Conservation (phyloP, 1,140 invertebrate species). For the Pygmarrhopalites habei region DNA sequence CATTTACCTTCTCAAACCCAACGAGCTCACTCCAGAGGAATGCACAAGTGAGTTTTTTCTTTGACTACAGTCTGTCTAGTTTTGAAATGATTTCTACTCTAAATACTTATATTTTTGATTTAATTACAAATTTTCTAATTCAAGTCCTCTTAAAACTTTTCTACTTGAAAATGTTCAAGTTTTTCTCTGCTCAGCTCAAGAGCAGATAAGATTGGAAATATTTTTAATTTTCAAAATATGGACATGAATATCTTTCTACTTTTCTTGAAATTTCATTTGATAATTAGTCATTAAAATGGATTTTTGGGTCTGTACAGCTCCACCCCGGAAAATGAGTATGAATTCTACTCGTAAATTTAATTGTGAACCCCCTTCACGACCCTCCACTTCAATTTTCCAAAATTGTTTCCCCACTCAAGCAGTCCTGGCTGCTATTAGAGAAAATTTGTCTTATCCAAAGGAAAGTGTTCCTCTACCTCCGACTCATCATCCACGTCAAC, state of each 20-base stretch:
- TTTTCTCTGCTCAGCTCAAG: too few relatives aligned
- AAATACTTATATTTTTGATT: too few relatives aligned
- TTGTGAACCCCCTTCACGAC: background rate
- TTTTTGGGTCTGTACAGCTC: background rate
- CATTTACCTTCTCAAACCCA: slow-evolving; percentile 3
- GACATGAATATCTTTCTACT: background rate
- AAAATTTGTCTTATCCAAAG: slow-evolving; percentile 2
- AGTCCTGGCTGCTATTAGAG: background rate
- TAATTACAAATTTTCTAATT: too few relatives aligned
- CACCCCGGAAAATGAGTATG: slow-evolving; percentile 4
- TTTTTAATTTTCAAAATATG: background rate
- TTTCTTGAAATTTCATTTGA: background rate
- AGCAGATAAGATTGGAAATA: too few relatives aligned
- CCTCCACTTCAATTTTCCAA: slow-evolving; percentile 7
- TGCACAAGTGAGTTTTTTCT: slow-evolving; percentile 5
- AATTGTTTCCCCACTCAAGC: slow-evolving; percentile 3
- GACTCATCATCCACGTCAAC: too few relatives aligned
- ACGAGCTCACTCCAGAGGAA: background rate
- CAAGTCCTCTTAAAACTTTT: too few relatives aligned
- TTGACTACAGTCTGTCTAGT: too few relatives aligned
- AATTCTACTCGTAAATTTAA: background rate
- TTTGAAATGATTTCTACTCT: too few relatives aligned
- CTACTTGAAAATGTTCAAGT: background rate
- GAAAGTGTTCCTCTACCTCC: too few relatives aligned
- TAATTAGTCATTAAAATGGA: background rate